Evolutionary conservation across 2,113 vertebrate species (phyloP).

Genomic region (Tautogolabrus adspersus): DNA sequence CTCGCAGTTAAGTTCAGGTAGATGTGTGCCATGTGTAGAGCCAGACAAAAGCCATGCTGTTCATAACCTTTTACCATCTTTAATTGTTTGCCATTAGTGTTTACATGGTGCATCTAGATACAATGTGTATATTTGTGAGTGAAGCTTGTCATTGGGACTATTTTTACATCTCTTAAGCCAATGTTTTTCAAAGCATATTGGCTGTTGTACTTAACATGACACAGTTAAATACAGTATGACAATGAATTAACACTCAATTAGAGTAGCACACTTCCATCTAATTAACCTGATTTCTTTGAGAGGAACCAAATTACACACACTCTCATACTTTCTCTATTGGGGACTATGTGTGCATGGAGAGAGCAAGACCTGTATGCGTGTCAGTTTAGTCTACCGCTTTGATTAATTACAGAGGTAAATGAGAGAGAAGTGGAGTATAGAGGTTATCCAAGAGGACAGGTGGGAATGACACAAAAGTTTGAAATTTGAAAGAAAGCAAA

Average conservation of each 20-base stretch:
- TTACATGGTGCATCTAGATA: neutral
- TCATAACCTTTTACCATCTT: conserved; percentile 42
- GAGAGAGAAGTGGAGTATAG: neutral
- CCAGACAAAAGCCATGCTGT: conserved; percentile 51
- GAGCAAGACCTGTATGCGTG: conserved; percentile 23
- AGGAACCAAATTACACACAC: conserved; percentile 18
- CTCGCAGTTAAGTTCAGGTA: conserved; percentile 33
- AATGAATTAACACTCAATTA: too few relatives aligned
- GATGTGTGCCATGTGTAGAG: conserved; percentile 32
- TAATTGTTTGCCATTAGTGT: conserved; percentile 3
- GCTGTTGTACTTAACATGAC: too few relatives aligned
- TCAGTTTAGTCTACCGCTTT: conserved; percentile 18
- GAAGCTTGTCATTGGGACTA: too few relatives aligned
- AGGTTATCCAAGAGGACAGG: neutral
- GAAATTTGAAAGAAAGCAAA: neutral
- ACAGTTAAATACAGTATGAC: too few relatives aligned
- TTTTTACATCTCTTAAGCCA: too few relatives aligned
- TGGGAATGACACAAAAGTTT: neutral
- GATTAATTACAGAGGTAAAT: conserved; percentile 37
- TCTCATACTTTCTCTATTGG: conserved; percentile 19
- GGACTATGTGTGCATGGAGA: conserved; percentile 9
- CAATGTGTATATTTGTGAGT: neutral
- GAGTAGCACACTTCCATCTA: too few relatives aligned
- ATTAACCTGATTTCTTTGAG: neutral
- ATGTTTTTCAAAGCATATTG: too few relatives aligned